phyloP scores from a whole-genome alignment of 2,113 vertebrate species.

The Pomatorhinus ruficollis region DNA sequence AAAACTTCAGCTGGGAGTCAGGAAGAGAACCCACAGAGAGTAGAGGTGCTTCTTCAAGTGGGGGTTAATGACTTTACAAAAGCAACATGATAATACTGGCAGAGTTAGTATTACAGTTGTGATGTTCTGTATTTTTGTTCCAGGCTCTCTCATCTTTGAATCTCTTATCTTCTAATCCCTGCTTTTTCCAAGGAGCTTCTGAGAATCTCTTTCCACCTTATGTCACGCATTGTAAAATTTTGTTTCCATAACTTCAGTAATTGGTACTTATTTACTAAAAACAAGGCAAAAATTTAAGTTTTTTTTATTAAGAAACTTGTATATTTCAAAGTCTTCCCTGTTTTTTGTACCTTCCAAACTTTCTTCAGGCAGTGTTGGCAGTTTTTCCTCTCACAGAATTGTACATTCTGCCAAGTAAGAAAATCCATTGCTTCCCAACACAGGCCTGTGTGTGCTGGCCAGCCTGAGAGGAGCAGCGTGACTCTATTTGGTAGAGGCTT shows the following conservation, averaged over 20 bases:
- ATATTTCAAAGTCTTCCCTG: background rate
- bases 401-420: accelerated
- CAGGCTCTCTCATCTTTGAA: background rate
- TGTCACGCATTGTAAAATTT: background rate
- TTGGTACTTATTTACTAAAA: background rate
- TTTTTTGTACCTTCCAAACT: background rate
- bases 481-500: background rate
- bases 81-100: background rate
- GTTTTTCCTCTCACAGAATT: background rate
- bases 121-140: background rate
- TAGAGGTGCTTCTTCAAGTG: background rate
- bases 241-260: background rate
- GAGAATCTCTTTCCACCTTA: background rate
- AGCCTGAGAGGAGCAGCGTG: background rate
- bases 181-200: background rate
- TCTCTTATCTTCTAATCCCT: background rate
- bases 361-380: background rate
- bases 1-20: background rate
- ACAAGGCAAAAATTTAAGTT: background rate
- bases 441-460: background rate
- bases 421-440: background rate
- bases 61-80: background rate
- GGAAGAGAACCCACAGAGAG: background rate
- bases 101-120: background rate
- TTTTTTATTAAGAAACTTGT: background rate